Percentiles rank a stretch among this genome's conserved stretches.
phyloP scores from a whole-genome alignment of 2,797 vertebrate genomes.

The Aphelocoma californica region DNA sequence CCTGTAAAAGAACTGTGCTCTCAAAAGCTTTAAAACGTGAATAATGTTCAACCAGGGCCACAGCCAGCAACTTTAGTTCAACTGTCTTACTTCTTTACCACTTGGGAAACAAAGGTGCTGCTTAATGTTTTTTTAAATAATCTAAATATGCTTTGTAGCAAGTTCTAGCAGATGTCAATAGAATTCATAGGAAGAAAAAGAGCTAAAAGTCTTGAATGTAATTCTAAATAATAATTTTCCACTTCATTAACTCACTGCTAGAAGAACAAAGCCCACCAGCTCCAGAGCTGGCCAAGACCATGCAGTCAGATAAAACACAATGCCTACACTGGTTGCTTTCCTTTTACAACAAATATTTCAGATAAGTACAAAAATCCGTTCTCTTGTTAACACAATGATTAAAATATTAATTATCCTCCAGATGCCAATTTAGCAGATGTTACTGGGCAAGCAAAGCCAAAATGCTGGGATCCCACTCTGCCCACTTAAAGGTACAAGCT shows the following conservation, averaged over 20 bases:
- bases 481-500: neutral
- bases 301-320: neutral
- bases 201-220: neutral
- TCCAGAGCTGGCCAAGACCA: neutral
- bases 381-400: neutral
- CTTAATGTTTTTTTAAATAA: neutral
- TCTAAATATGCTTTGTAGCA: neutral
- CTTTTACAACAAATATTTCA: neutral
- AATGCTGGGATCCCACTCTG: neutral
- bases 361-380: neutral
- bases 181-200: neutral
- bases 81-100: neutral
- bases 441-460: neutral
- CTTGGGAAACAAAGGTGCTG: neutral
- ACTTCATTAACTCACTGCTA: neutral
- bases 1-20: neutral
- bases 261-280: neutral
- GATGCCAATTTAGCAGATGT: neutral
- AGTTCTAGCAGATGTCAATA: neutral
- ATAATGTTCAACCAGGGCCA: neutral
- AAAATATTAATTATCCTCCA: neutral
- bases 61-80: neutral
- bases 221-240: neutral
- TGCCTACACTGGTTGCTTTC: fast-evolving
- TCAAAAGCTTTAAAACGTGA: neutral